Conservation (phyloP, 2,113 vertebrate genomes). For the Leptobrachium ailaonicum region DNA sequence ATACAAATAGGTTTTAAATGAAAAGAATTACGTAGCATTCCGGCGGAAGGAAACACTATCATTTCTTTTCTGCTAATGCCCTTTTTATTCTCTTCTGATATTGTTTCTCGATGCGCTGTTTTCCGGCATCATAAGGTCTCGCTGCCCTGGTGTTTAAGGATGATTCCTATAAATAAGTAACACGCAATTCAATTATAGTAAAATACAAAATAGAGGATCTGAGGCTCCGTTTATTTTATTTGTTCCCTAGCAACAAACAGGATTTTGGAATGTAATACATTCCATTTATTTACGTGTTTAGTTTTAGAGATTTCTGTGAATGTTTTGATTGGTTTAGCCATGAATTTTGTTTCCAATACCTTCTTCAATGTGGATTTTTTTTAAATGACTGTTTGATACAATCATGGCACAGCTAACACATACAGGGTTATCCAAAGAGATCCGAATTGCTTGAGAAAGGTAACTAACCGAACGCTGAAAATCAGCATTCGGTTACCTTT, state of each 20-base stretch:
- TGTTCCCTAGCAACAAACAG: background rate
- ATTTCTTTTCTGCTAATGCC: conserved; percentile 8
- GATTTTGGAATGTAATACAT: background rate
- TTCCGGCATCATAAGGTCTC: background rate
- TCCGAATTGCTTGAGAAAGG: no score
- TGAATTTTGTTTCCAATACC: no score
- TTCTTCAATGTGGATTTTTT: no score
- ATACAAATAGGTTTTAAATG: conserved; percentile 45
- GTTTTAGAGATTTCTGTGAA: no score
- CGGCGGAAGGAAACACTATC: conserved; percentile 14
- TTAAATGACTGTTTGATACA: no score
- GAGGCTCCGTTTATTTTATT: background rate
- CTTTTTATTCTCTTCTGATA: background rate
- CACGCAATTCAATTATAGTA: conserved; percentile 11
- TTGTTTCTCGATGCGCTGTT: background rate
- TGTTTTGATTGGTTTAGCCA: no score
- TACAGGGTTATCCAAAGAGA: no score
- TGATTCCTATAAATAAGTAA: conserved; percentile 3
- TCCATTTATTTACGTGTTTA: no score
- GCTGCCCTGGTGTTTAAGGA: background rate
- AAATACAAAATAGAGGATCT: background rate
- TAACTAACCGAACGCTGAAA: no score
- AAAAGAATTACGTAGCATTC: conserved; percentile 16
- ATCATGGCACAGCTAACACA: no score
- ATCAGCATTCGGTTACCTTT: no score